phyloP scores from a whole-genome alignment of 2,113 vertebrate genomes.

The Acanthochromis polyacanthus region DNA sequence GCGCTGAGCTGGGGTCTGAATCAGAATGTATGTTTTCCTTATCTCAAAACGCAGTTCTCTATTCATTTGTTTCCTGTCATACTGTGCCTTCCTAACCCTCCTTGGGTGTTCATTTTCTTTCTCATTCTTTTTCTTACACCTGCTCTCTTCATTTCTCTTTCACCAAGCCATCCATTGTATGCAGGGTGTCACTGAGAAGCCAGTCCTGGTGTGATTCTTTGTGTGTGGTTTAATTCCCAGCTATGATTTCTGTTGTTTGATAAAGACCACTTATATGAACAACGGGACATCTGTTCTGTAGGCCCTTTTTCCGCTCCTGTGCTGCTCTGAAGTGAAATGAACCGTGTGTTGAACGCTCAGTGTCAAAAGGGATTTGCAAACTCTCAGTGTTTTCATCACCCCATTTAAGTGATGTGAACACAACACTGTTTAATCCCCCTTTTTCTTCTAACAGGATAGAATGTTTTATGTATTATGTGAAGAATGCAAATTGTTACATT shows the following conservation, averaged over 20 bases:
- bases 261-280: conserved; percentile 33
- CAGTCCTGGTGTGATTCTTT: conserved; percentile 37
- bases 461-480: not conserved
- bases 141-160: conserved; percentile 30
- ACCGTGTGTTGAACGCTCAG: conserved; percentile 33
- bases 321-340: conserved; percentile 38
- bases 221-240: conserved; percentile 38
- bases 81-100: conserved; percentile 6
- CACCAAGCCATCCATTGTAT: conserved; percentile 36
- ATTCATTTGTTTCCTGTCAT: conserved; percentile 48
- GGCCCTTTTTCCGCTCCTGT: conserved; percentile 1
- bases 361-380: conserved; percentile 15
- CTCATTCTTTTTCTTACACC: conserved; percentile 12
- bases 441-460: conserved; percentile 10
- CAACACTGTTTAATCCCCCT: not conserved
- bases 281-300: conserved; percentile 29
- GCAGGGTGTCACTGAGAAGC: conserved; percentile 20
- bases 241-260: conserved; percentile 45
- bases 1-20: conserved; percentile 15
- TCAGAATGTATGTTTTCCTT: conserved; percentile 40
- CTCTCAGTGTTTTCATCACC: not conserved
- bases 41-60: conserved; percentile 43
- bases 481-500: conserved; percentile 10
- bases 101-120: conserved; percentile 5
- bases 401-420: not conserved